Conservation (phyloP, 1,140 invertebrate genomes). For the Drosophila ironensis region DNA sequence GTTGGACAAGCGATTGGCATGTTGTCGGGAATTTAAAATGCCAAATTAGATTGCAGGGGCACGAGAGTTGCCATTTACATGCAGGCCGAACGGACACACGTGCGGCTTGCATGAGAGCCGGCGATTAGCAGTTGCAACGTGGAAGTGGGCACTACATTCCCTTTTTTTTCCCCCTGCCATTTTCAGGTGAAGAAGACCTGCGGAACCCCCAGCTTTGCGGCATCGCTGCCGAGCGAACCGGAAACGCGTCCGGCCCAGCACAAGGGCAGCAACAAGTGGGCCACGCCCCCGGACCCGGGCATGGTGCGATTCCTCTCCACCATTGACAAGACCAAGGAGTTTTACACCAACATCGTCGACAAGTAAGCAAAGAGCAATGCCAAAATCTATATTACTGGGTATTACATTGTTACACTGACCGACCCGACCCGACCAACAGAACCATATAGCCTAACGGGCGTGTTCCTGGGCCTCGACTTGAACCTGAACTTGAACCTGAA, state of each 20-base stretch:
- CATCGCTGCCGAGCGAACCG: constrained; percentile 38
- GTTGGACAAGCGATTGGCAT: constrained; percentile 41
- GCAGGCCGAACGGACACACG: constrained; percentile 46
- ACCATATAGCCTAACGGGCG: no score
- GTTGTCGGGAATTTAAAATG: constrained; percentile 58
- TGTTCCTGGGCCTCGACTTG: no score
- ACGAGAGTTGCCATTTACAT: constrained; percentile 52
- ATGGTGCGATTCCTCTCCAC: constrained; percentile 71
- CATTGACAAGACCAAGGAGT: constrained; percentile 80
- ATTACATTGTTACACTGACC: no score
- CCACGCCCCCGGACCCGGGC: constrained; percentile 68
- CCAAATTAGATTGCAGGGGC: constrained; percentile 45
- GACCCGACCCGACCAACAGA: constrained; percentile 1
- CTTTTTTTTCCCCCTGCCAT: neutral
- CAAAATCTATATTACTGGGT: no score
- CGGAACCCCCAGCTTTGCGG: constrained; percentile 71
- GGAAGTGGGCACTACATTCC: constrained; percentile 1
- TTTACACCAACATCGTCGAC: constrained; percentile 77
- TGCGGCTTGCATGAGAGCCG: constrained; percentile 47
- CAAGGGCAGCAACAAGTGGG: constrained; percentile 61
- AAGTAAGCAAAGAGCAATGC: no score
- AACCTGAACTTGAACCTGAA: no score
- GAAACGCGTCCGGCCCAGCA: constrained; percentile 37
- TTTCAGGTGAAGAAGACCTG: constrained; percentile 79
- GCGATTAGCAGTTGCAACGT: constrained; percentile 40